These are phyloP conservation scores for Acanthurus lineatus DNA, from an alignment of 2,797 vertebrate species.

Conservation along the genomic window DNA sequence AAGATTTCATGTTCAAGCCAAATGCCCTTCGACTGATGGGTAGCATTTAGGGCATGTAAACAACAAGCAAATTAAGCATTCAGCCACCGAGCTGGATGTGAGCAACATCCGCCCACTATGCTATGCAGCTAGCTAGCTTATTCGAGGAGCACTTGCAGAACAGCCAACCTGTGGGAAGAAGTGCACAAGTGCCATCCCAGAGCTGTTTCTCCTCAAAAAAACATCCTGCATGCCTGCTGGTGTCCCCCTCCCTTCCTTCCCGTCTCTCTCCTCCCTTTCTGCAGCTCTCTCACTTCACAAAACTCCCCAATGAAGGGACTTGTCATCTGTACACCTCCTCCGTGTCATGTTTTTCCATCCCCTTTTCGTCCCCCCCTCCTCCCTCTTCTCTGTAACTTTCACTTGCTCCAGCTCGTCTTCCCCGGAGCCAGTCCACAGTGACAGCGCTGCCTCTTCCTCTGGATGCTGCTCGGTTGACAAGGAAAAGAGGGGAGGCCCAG, in stretches of 20 bases:
- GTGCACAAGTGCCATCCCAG: conserved; percentile 29
- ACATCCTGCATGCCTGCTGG: conserved; percentile 44
- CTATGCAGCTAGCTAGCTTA: conserved; percentile 29
- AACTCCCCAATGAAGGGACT: conserved; percentile 68
- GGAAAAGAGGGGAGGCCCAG: conserved; percentile 38
- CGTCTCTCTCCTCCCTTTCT: conserved; percentile 4
- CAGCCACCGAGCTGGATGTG: conserved; percentile 42
- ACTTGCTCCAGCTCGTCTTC: conserved; percentile 61
- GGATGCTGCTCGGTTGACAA: conserved; percentile 59
- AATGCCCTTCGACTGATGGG: conserved; percentile 46
- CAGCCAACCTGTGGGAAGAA: conserved; percentile 36
- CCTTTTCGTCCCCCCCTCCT: background rate
- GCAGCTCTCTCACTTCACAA: conserved; percentile 70
- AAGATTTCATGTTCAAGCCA: conserved; percentile 32
- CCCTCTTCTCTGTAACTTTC: conserved; percentile 63
- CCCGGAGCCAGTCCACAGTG: conserved; percentile 63
- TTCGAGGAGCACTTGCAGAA: conserved; percentile 17
- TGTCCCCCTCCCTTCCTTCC: conserved; percentile 30
- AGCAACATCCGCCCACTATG: conserved; percentile 48
- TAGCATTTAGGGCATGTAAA: conserved; percentile 58
- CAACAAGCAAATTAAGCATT: conserved; percentile 63
- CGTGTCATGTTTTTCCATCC: conserved; percentile 62
- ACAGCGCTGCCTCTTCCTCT: conserved; percentile 62
- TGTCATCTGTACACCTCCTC: conserved; percentile 74
- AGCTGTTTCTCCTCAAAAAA: conserved; percentile 46